These are phyloP conservation scores for Turritopsis rubra DNA, from an alignment of 30 jellyfish, hydroid and myxozoan species.

Conservation along the genomic window DNA sequence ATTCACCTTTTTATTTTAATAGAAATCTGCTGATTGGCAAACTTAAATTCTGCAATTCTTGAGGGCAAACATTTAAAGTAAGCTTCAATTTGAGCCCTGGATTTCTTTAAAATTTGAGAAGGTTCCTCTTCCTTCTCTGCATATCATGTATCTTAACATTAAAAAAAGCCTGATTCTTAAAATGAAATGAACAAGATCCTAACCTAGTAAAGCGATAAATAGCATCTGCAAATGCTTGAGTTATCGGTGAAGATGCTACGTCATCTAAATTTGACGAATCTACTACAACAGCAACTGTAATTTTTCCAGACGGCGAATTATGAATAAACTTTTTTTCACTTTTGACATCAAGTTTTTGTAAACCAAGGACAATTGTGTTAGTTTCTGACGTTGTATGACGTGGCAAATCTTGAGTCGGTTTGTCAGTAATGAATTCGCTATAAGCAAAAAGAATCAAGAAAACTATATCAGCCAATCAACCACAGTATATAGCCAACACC, in stretches of 20 bases:
- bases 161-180: too few relatives aligned
- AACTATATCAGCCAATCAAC: too few relatives aligned
- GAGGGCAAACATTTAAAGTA: too few relatives aligned
- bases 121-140: too few relatives aligned
- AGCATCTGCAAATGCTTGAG: constrained; percentile 84
- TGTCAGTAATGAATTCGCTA: constrained; percentile 19
- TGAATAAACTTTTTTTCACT: constrained; percentile 34
- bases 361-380: constrained; percentile 62
- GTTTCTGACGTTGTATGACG: constrained; percentile 4
- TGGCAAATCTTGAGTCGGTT: constrained; percentile 22
- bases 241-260: constrained; percentile 63
- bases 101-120: too few relatives aligned
- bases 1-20: too few relatives aligned
- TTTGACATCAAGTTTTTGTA: constrained; percentile 40
- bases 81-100: too few relatives aligned
- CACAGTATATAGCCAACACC: too few relatives aligned
- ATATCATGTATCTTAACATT: too few relatives aligned
- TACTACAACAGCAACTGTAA: constrained; percentile 62
- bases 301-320: constrained; percentile 59
- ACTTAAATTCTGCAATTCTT: too few relatives aligned
- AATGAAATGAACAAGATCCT: not conserved
- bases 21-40: too few relatives aligned
- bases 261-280: constrained; percentile 43
- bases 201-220: constrained; percentile 53
- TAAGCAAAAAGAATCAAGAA: too few relatives aligned